These are phyloP conservation scores for Actinemys pallida DNA, from an alignment of 2,113 vertebrate genomes.

Conservation along the genomic window DNA sequence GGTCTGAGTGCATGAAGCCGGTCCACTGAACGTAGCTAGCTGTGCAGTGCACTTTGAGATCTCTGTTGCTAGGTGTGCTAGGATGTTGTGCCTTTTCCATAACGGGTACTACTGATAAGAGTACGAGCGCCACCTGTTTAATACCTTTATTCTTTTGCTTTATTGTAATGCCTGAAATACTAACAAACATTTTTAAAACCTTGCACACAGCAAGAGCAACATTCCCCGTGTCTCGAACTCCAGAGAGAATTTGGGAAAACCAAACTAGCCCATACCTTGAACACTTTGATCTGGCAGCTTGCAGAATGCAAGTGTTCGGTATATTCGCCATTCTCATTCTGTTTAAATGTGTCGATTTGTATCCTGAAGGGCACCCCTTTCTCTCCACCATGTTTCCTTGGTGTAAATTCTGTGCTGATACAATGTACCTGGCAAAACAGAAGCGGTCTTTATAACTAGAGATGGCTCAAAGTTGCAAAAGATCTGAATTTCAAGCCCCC, in stretches of 20 bases:
- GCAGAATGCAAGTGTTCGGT: slow-evolving; percentile 91
- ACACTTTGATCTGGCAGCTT: slow-evolving; percentile 98
- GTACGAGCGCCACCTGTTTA: not conserved
- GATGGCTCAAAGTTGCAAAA: not conserved
- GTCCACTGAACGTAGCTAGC: not conserved
- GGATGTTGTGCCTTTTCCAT: not conserved
- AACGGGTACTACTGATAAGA: not conserved
- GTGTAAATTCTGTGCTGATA: slow-evolving; percentile 97
- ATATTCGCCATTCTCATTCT: slow-evolving; percentile 90
- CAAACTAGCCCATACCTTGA: slow-evolving; percentile 86
- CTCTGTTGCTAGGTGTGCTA: not conserved
- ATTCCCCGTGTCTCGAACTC: not conserved
- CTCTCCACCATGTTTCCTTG: slow-evolving; percentile 94
- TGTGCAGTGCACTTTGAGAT: not conserved
- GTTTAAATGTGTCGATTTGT: slow-evolving; percentile 93
- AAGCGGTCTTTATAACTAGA: slow-evolving; percentile 47
- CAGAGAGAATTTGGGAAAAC: not conserved
- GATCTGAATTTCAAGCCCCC: not conserved
- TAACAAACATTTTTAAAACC: not conserved
- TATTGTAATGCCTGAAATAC: not conserved
- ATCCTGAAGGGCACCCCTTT: slow-evolving; percentile 95
- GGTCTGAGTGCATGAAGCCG: not conserved
- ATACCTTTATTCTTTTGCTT: not conserved
- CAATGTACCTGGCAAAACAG: slow-evolving; percentile 89
- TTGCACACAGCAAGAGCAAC: not conserved